phyloP scores from a whole-genome alignment of 2,113 vertebrate species.

The Cephalopholis sonnerati region DNA sequence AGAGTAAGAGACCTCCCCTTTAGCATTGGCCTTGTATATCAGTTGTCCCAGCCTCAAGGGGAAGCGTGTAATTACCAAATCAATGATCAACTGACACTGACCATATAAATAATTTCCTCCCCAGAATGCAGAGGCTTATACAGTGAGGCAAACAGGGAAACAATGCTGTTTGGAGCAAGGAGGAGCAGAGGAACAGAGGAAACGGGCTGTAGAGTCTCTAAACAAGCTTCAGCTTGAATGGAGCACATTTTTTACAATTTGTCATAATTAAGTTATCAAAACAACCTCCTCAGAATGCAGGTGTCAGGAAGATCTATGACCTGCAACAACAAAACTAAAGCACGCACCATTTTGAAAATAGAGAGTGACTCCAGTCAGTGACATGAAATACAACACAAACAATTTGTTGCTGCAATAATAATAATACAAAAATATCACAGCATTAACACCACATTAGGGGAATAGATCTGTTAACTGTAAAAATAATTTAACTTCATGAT shows the following conservation, averaged over 20 bases:
- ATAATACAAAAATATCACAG: neutral
- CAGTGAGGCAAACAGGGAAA: constrained; percentile 33
- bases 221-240: constrained; percentile 28
- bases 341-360: neutral
- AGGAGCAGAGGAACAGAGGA: neutral
- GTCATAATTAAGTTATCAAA: constrained; percentile 16
- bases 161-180: constrained; percentile 34
- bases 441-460: neutral
- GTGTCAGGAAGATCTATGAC: neutral
- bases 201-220: neutral
- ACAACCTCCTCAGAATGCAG: neutral
- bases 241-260: constrained; percentile 23
- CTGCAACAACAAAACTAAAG: neutral
- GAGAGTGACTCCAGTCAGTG: neutral
- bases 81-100: constrained; percentile 78
- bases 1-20: constrained; percentile 64
- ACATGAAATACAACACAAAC: neutral
- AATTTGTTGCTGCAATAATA: neutral
- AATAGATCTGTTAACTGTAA: neutral
- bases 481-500: neutral
- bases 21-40: constrained; percentile 72
- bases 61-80: constrained; percentile 79
- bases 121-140: constrained; percentile 39
- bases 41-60: constrained; percentile 69
- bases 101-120: constrained; percentile 75